These are phyloP conservation scores for Alosa sapidissima DNA, from an alignment of 2,797 vertebrate genomes.

Conservation along the genomic window DNA sequence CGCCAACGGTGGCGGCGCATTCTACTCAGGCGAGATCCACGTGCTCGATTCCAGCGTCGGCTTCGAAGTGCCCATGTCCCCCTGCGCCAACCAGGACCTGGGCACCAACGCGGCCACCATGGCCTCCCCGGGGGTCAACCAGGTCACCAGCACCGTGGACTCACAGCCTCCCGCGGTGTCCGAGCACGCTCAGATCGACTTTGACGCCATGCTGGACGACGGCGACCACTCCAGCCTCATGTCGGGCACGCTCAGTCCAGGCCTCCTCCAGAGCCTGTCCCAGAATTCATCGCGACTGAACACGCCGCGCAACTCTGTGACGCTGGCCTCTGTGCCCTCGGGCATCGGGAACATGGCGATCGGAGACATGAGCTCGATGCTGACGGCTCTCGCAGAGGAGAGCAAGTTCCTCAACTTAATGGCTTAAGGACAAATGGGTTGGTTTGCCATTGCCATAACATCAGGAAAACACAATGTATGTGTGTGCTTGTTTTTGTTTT, in stretches of 20 bases:
- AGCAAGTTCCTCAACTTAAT: slow-evolving; percentile 98
- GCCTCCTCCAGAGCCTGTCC: slow-evolving; percentile 92
- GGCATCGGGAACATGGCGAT: slow-evolving; percentile 99
- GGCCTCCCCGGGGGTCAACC: slow-evolving; percentile 89
- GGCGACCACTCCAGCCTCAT: slow-evolving; percentile 96
- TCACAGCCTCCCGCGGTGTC: slow-evolving; percentile 71
- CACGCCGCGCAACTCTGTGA: slow-evolving; percentile 95
- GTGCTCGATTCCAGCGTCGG: slow-evolving; percentile 82
- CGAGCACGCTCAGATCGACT: slow-evolving; percentile 91
- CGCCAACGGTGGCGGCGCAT: slow-evolving; percentile 54
- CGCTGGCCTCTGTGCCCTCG: slow-evolving; percentile 84
- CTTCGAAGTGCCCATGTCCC: slow-evolving; percentile 72
- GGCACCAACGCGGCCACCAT: slow-evolving; percentile 71
- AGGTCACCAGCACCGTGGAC: slow-evolving; percentile 94
- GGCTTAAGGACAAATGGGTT: slow-evolving; percentile 73
- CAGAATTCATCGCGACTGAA: slow-evolving; percentile 97
- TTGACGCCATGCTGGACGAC: slow-evolving; percentile 95
- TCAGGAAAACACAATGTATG: slow-evolving; percentile 13
- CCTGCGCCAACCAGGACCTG: slow-evolving; percentile 64
- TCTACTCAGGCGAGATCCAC: slow-evolving; percentile 89
- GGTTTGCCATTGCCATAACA: neutral
- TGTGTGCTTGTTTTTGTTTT: neutral
- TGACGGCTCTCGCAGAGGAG: slow-evolving; percentile 94
- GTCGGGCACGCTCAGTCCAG: slow-evolving; percentile 92
- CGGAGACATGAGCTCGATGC: slow-evolving; percentile 98